phyloP scores from a whole-genome alignment of 1,140 invertebrate genomes.

The Dinothrombium tinctorium region DNA sequence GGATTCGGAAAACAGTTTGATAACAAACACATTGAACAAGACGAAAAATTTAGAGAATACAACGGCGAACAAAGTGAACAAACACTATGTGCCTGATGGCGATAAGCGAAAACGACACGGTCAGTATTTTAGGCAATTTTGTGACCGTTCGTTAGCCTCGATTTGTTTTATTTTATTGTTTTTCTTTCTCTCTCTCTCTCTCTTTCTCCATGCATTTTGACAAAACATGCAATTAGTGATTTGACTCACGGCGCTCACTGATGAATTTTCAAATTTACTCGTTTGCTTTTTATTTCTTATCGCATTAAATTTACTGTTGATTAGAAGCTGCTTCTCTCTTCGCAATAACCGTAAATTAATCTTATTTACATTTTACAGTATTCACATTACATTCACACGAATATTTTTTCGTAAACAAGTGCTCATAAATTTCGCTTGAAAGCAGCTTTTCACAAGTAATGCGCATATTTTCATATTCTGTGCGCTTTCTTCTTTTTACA shows the following conservation, averaged over 20 bases:
- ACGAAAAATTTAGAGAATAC: not conserved
- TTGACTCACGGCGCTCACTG: too few species aligned
- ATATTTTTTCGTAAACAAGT: too few species aligned
- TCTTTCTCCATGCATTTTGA: not conserved
- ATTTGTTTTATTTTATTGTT: not conserved
- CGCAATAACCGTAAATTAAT: too few species aligned
- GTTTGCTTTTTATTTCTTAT: not conserved
- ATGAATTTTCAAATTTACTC: not conserved
- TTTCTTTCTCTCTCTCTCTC: not conserved
- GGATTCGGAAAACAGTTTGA: not conserved
- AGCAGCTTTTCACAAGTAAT: too few species aligned
- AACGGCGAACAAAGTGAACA: not conserved
- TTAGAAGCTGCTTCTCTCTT: too few species aligned
- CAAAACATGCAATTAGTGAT: too few species aligned
- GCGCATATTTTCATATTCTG: too few species aligned
- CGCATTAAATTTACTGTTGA: not conserved
- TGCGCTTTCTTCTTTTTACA: too few species aligned
- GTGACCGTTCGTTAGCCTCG: not conserved
- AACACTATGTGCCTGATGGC: not conserved
- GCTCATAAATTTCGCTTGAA: too few species aligned
- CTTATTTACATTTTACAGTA: too few species aligned
- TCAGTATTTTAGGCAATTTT: not conserved
- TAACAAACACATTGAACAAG: conserved; percentile 4
- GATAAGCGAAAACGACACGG: conserved; percentile 6
- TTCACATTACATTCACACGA: too few species aligned